Conservation (phyloP, 2,797 vertebrate species). For the Paguma larvata region DNA sequence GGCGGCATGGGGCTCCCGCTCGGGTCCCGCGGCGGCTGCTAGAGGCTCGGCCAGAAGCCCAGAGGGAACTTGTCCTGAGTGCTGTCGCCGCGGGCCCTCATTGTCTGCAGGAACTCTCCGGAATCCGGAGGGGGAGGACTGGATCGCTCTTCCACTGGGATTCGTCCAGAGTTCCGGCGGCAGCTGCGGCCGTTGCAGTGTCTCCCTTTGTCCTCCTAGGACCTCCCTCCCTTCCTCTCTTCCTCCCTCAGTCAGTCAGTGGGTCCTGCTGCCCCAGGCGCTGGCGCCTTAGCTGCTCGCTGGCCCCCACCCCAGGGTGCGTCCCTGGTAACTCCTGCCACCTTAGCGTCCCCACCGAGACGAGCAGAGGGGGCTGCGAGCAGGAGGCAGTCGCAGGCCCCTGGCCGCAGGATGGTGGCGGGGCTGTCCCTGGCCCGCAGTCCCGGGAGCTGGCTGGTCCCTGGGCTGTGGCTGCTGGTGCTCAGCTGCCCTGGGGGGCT, state of each 20-base stretch:
- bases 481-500: conserved; percentile 55
- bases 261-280: not conserved
- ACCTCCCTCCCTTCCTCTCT: not conserved
- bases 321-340: not conserved
- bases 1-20: not conserved
- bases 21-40: not conserved
- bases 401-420: conserved; percentile 48
- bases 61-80: not conserved
- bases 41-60: not conserved
- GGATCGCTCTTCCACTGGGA: conserved; percentile 19
- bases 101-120: conserved; percentile 30
- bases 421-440: not conserved
- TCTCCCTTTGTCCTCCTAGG: conserved; percentile 79
- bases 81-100: not conserved
- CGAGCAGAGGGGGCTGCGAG: not conserved
- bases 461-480: conserved; percentile 58
- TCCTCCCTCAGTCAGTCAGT: not conserved
- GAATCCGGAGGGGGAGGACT: conserved; percentile 26
- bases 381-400: not conserved
- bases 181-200: conserved; percentile 26
- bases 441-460: conserved; percentile 54
- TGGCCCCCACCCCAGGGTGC: not conserved
- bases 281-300: not conserved
- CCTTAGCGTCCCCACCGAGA: not conserved
- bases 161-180: conserved; percentile 61